phyloP scores from a whole-genome alignment of 2,888 invertebrate species.

The Elegia similella region DNA sequence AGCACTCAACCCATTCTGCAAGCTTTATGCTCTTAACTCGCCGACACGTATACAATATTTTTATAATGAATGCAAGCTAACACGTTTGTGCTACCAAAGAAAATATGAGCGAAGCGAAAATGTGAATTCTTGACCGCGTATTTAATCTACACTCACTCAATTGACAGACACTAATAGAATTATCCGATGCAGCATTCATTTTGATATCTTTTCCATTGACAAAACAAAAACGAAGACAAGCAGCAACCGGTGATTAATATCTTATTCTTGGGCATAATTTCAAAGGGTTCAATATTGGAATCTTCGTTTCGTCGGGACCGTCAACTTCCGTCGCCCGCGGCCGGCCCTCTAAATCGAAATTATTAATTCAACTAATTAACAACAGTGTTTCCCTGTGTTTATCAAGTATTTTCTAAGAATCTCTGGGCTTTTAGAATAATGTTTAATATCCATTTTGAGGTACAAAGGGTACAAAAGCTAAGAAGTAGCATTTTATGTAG shows the following conservation, averaged over 20 bases:
- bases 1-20: constrained; percentile 71
- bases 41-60: constrained; percentile 46
- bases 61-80: constrained; percentile 41
- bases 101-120: background rate
- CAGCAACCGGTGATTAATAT: constrained; percentile 24
- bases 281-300: constrained; percentile 40
- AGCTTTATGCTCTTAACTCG: constrained; percentile 56
- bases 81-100: constrained; percentile 27
- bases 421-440: constrained; percentile 17
- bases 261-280: constrained; percentile 31
- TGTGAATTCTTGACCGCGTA: constrained; percentile 4
- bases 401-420: constrained; percentile 40
- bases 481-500: constrained; percentile 16
- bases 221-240: constrained; percentile 27
- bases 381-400: constrained; percentile 45
- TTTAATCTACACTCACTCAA: constrained; percentile 1
- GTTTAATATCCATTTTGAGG: constrained; percentile 20
- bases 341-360: constrained; percentile 49
- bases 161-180: constrained; percentile 34
- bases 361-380: constrained; percentile 65
- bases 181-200: constrained; percentile 22
- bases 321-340: constrained; percentile 48
- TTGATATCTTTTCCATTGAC: constrained; percentile 21
- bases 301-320: constrained; percentile 50
- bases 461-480: constrained; percentile 18